These are phyloP conservation scores for Heliconius hermathena DNA, from an alignment of 1,140 invertebrate genomes.

Conservation along the genomic window DNA sequence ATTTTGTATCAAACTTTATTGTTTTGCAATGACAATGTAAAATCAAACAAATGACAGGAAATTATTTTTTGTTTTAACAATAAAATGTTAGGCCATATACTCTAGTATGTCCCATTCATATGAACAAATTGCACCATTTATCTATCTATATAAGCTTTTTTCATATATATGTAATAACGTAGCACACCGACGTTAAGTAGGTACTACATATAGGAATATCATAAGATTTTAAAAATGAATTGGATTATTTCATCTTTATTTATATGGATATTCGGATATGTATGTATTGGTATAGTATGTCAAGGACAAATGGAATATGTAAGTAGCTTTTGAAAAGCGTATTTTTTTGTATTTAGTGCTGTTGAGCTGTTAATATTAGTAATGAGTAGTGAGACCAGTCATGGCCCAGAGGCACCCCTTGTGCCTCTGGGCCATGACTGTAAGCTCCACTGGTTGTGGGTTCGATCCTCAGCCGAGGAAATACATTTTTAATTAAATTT, in stretches of 20 bases:
- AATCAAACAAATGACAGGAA: conserved; percentile 38
- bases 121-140: neutral
- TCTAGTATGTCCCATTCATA: neutral
- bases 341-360: neutral
- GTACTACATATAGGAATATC: neutral
- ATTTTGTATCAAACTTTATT: neutral
- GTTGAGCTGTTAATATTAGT: neutral
- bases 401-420: too few species aligned
- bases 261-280: neutral
- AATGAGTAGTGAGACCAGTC: too few species aligned
- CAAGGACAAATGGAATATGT: neutral
- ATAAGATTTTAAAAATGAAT: neutral
- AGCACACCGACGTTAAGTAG: neutral
- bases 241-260: neutral
- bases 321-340: neutral
- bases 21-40: conserved; percentile 25
- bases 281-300: neutral
- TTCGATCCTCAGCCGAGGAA: too few species aligned
- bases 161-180: neutral
- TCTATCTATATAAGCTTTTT: neutral
- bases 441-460: too few species aligned
- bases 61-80: conserved; percentile 28
- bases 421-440: too few species aligned
- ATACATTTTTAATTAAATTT: too few species aligned
- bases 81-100: conserved; percentile 8